phyloP scores from a whole-genome alignment of 2,113 vertebrate genomes.

The Pollachius pollachius region DNA sequence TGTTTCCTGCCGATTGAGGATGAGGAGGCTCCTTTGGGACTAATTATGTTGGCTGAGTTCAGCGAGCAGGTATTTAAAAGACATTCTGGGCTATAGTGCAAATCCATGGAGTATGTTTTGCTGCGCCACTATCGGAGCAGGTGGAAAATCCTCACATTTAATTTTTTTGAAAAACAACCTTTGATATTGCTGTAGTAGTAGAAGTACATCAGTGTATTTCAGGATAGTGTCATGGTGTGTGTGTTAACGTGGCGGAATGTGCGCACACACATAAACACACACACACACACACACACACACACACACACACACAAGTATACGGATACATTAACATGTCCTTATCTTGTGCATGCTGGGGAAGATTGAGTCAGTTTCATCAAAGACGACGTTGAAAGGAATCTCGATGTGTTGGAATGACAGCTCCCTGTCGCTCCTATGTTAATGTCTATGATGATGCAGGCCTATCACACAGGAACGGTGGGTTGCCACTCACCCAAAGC shows the following conservation, averaged over 20 bases:
- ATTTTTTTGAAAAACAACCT: not conserved
- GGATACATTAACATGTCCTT: no score
- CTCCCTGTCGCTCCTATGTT: constrained; percentile 31
- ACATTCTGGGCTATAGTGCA: constrained; percentile 25
- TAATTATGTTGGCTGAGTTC: constrained; percentile 45
- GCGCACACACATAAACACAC: no score
- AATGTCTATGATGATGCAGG: constrained; percentile 29
- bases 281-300: no score
- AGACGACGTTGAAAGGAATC: constrained; percentile 4
- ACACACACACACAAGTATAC: no score
- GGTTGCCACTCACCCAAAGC: constrained; percentile 33
- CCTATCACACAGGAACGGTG: constrained; percentile 21
- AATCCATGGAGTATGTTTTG: constrained; percentile 33
- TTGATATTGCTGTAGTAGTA: no score
- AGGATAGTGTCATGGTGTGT: no score
- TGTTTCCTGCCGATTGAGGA: constrained; percentile 35
- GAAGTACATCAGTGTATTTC: no score
- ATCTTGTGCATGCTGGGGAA: no score
- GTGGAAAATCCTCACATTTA: not conserved
- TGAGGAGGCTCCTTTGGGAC: constrained; percentile 38
- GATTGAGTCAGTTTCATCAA: no score
- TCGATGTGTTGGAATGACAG: constrained; percentile 39
- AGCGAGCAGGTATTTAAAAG: constrained; percentile 44
- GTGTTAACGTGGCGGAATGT: no score
- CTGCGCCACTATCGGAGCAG: constrained; percentile 10